phyloP scores from a whole-genome alignment of 2,888 invertebrate species.

The Hirtodrosophila cameraria region DNA sequence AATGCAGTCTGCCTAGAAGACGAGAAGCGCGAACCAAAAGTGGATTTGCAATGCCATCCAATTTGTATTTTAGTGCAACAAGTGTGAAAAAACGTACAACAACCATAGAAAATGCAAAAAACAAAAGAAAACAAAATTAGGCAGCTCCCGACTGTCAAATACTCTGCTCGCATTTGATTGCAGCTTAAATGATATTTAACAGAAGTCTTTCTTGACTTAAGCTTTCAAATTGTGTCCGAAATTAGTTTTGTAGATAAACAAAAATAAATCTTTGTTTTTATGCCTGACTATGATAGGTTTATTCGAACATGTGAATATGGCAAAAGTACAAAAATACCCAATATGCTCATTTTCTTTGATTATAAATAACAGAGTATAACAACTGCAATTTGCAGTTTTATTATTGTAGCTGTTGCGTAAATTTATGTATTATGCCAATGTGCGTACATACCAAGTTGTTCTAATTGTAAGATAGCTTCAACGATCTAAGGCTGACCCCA shows the following conservation, averaged over 20 bases:
- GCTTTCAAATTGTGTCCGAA: no score
- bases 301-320: no score
- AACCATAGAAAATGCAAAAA: background rate
- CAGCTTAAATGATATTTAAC: no score
- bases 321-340: no score
- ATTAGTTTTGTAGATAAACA: no score
- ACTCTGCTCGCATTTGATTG: no score
- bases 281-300: no score
- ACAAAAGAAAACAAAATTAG: background rate
- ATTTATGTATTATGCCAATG: constrained; percentile 38
- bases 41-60: constrained; percentile 32
- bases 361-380: background rate
- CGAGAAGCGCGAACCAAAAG: background rate
- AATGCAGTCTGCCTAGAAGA: constrained; percentile 11
- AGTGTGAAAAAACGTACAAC: constrained; percentile 32
- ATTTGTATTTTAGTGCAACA: constrained; percentile 37
- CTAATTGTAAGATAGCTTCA: constrained; percentile 29
- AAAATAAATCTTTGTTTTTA: no score
- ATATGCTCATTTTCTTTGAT: no score
- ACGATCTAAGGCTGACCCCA: constrained; percentile 49
- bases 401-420: constrained; percentile 33
- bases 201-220: no score
- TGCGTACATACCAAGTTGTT: constrained; percentile 16
- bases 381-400: constrained; percentile 42
- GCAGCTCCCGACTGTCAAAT: background rate